Conservation (phyloP, 35 echinoderm and acorn worm species). For the Ophiothrix spiculata region DNA sequence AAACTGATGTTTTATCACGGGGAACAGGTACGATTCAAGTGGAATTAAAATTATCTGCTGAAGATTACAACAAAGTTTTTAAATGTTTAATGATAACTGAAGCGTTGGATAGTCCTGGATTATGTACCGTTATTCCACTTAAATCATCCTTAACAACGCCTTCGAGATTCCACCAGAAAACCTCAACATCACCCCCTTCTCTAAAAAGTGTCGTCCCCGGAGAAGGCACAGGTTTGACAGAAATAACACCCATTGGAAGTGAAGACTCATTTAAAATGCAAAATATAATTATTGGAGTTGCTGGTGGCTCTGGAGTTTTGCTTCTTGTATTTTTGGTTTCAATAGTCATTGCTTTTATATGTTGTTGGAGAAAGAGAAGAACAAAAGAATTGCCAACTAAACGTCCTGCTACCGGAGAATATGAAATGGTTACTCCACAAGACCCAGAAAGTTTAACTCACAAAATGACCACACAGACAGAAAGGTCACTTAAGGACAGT, state of each 20-base stretch:
- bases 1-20: not conserved
- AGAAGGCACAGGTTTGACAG: not conserved
- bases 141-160: not conserved
- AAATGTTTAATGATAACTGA: not conserved
- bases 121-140: not conserved
- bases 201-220: not conserved
- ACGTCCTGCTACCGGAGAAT: not conserved
- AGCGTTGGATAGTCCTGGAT: not conserved
- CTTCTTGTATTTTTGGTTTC: not conserved
- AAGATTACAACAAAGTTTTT: not conserved
- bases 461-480: too few relatives aligned
- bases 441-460: too few relatives aligned
- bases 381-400: not conserved
- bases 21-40: not conserved
- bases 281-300: not conserved
- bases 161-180: too few relatives aligned
- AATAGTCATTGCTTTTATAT: not conserved
- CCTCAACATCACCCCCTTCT: too few relatives aligned
- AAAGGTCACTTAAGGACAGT: too few relatives aligned
- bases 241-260: not conserved
- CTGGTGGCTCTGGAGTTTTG: not conserved
- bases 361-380: not conserved
- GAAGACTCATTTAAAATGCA: not conserved
- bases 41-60: not conserved
- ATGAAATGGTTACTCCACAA: not conserved